Base-by-base conservation (phyloP, 2,797 vertebrate genomes). In the Vireo griseus region DNA sequence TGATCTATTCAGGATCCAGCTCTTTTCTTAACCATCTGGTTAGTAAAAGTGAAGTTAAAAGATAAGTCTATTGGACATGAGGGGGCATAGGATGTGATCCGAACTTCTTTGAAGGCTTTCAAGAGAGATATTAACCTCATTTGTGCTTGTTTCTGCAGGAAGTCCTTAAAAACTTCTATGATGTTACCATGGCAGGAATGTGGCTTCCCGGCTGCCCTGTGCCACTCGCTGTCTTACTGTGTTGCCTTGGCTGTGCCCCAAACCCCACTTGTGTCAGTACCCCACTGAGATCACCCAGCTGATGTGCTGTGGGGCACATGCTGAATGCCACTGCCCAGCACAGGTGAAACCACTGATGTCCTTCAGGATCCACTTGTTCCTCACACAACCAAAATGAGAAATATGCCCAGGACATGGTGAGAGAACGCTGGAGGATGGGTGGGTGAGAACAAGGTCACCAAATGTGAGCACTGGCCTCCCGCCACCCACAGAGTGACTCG, bases 281-380 rank as follows among this genome's bases (percentile, higher is more conserved):
- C 37, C 22, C 25, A 19, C 12, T 0, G 0, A 24, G 28, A 80
- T 55, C 44, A 59, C 40, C 12, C 52, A 88, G 12, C 9, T 2
- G 1, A 55, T 3, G 2, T 22, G 45, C 28, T 1, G 0, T 33
- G 19, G 31, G 33, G 31, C 1, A 8, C 2, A 4, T 0, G 0
- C 24, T 45, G 26, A 73, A 74, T 1, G 11, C 42, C 57, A 59
- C 55, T 8, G 4, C 18, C 29, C n/a, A 77, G 52, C 31, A 25
- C 1, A 5, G 16, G 52, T n/a, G 48, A 83, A 88, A 88, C 52
- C 33, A 52, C 52, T 25, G 15, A 40, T 0, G 0, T 39, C 50
- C 0, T 0, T 22, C 52, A 83, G 35, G 61, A 90, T 42, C 52
- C 59, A 48, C 10, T 83, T 1, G 0, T 44, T 81, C 10, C 4